Base-by-base conservation (phyloP, 92 coral and sea anemone species). In the Zoanthus gigantus region DNA sequence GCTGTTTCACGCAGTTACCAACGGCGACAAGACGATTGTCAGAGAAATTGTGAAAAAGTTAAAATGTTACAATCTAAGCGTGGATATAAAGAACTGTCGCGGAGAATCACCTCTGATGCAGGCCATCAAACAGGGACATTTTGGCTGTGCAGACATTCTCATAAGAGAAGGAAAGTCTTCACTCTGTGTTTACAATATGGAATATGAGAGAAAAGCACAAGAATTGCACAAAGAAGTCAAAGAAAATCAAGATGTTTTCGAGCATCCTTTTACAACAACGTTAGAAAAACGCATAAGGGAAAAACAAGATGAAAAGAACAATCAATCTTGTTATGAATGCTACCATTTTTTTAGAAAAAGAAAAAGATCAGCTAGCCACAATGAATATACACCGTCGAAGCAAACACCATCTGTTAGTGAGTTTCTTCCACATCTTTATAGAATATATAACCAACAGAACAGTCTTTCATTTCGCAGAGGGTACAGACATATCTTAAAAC, bases 81-180 rank as follows among this genome's bases (percentile, higher is more conserved):
- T 93, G 48, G 98, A 95, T 84, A 86, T 85, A 29, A 75, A 78
- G 23, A 95, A 95, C 60, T 68, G 76, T 60, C 90, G 81, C 14
- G 94, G 96, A 9, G 98, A 95, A 77, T 93, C 98, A 7, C 96
- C 98, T 9, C 90, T 95, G 8, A 80, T 95, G 54, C 92, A 93
- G 52, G 96, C 98, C 8, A 57, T 95, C 34, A 95, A 95, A 80
- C 72, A 86, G 11, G 91, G 93, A n/a, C 87, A 87, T 15, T 68
- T 73, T 0, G 93, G 87, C 17, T 89, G 93, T 54, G 96, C 94
- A 23, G 96, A 95, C 5, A 74, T 91, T 47, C 73, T 93, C 3
- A 78, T 92, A 44, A 78, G 85, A 57, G 85, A 93, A 16, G 96
- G 98, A 5, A 95, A 93, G 52, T 94, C 96, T 12, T 93, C 98